Conservation (phyloP, 2,888 invertebrate genomes). For the Thereva unica region DNA sequence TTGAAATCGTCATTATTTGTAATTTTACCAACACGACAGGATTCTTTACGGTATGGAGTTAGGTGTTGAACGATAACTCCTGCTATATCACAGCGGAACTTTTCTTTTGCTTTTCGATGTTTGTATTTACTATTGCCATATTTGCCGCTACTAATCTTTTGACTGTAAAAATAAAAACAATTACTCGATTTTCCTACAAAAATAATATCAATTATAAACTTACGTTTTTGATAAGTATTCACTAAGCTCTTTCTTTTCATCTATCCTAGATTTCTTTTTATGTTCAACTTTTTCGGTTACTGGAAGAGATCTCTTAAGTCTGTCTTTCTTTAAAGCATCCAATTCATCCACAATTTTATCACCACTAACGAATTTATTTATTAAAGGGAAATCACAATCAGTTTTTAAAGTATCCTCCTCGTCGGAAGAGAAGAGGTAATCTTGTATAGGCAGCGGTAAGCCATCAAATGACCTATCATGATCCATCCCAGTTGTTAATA, state of each 20-base stretch:
- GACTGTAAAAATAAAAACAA: neutral
- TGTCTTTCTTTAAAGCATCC: conserved; percentile 50
- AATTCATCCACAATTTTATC: conserved; percentile 54
- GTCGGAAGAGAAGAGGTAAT: conserved; percentile 51
- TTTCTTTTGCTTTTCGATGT: conserved; percentile 80
- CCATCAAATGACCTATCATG: neutral
- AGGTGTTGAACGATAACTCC: conserved; percentile 83
- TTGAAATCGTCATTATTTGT: conserved; percentile 90
- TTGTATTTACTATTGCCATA: conserved; percentile 49
- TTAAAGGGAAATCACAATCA: conserved; percentile 47
- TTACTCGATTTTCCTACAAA: neutral
- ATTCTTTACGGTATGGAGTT: conserved; percentile 84
- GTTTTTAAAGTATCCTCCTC: conserved; percentile 48
- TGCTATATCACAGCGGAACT: conserved; percentile 79
- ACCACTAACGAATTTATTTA: conserved; percentile 49
- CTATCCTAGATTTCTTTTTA: conserved; percentile 48
- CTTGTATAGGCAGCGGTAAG: conserved; percentile 48
- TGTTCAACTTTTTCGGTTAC: conserved; percentile 43
- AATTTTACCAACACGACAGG: conserved; percentile 83
- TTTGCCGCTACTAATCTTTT: conserved; percentile 60
- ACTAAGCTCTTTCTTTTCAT: conserved; percentile 34
- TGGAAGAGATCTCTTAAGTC: conserved; percentile 48
- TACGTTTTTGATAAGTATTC: neutral
- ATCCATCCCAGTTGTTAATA: neutral
- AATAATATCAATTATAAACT: conserved; percentile 9